Conservation (phyloP, 2,888 invertebrate genomes). For the Halictus ligatus region DNA sequence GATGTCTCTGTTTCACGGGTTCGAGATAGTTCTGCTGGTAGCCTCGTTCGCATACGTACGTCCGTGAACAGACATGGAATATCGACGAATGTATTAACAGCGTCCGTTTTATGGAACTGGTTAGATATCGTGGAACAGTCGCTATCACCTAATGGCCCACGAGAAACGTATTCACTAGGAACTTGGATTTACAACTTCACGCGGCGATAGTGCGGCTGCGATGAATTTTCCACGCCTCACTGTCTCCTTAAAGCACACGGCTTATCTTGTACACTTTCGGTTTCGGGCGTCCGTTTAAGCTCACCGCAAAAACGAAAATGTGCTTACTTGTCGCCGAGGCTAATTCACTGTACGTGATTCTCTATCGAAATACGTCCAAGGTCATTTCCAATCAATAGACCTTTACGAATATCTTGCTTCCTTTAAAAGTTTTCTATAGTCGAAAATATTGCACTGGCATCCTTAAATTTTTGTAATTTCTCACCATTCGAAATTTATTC, state of each 20-base stretch:
- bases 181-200: slow-evolving; percentile 34
- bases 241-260: neutral
- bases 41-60: neutral
- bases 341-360: neutral
- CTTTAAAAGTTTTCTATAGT: no score
- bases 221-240: slow-evolving; percentile 22
- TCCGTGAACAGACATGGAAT: neutral
- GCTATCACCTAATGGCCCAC: slow-evolving; percentile 43
- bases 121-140: slow-evolving; percentile 28
- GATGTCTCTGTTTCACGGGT: slow-evolving; percentile 14
- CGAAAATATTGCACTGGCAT: no score
- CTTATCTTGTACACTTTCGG: neutral
- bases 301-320: neutral
- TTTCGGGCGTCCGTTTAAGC: neutral
- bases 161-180: slow-evolving; percentile 29
- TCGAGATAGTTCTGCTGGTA: neutral
- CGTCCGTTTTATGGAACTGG: slow-evolving; percentile 36
- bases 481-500: no score
- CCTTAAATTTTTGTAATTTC: no score
- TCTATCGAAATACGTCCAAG: neutral
- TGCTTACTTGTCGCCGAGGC: neutral
- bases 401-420: no score
- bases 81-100: slow-evolving; percentile 39
- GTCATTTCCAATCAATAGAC: neutral
- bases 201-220: neutral